Conservation (phyloP, 2,888 invertebrate genomes). For the Mayetiola destructor region DNA sequence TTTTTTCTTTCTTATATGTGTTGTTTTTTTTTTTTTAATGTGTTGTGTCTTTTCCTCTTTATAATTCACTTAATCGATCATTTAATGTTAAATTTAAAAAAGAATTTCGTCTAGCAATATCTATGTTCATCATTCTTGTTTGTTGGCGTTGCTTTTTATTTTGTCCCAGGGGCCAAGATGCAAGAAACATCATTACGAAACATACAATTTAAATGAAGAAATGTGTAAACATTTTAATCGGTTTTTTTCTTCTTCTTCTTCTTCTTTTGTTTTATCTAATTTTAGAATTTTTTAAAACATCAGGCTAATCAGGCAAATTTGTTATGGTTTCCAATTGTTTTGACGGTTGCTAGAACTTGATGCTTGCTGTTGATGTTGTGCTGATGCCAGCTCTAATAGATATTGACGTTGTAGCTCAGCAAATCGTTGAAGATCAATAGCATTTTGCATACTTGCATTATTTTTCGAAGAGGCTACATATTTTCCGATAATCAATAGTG, state of each 20-base stretch:
- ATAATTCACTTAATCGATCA: no score
- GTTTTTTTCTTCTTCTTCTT: not conserved
- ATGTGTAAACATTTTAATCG: no score
- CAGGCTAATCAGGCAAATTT: not conserved
- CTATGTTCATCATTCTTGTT: no score
- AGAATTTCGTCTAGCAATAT: no score
- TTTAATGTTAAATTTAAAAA: no score
- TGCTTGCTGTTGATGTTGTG: conserved; percentile 35
- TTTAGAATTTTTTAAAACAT: not conserved
- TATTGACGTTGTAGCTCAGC: conserved; percentile 88
- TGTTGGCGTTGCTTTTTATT: no score
- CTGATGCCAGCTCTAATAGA: conserved; percentile 89
- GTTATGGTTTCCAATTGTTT: conserved; percentile 36
- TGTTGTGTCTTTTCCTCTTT: no score
- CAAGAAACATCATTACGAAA: no score
- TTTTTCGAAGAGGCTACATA: conserved; percentile 25
- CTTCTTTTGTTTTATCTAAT: not conserved
- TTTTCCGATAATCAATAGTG: not conserved
- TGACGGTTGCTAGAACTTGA: conserved; percentile 34
- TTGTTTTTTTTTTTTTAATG: no score
- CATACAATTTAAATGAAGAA: no score
- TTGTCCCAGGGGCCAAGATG: no score
- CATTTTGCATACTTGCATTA: conserved; percentile 22
- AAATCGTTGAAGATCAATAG: conserved; percentile 71
- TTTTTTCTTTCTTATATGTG: no score